Evolutionary conservation across 2,888 invertebrate species (phyloP), one percentile per base, ranked within the genome.

Genomic region (Habrosyne pyritoides): DNA sequence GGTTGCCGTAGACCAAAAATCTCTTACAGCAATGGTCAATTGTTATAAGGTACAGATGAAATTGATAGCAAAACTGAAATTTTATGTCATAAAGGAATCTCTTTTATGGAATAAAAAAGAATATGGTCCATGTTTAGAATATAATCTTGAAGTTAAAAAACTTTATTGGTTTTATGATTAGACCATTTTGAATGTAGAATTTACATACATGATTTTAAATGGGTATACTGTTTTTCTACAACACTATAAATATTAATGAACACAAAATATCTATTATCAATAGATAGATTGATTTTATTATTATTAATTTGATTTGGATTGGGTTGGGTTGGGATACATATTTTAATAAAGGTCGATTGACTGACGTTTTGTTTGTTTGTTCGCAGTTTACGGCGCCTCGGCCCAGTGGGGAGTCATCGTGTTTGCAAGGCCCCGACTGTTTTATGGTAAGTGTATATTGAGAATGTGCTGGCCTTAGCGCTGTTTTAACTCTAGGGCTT

Each of bases 341-440:
- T 64, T 69, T 67, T 63, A 69, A 70, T 69, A 69, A 74, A 67
- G 64, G 59, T 61, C 60, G 55, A 64, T 71, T 73, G 77, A 83
- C 66, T 83, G 78, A 83, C 75, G 75, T 79, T 79, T 77, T 79
- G 67, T 75, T 71, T 85, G 81, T 86, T 91, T 90, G 89, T 89
- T 93, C 93, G 77, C 94, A 95, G 95, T 95, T 95, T 74, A 94
- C 94, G 76, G 91, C 93, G 85, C 94, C 94, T 66, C 93, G 94
- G 57, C 93, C 94, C 73, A 89, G 94, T 81, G 94, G 94, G 84
- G 94, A 94, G 88, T 94, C 94, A 57, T 94, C 94, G 80, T 95
- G 95, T 86, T 91, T 95, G 85, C 95, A 95, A 86, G 94, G 94
- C 82, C 94, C 95, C 69, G 95, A 95, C 91, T 95, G 95, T 85